Conservation (phyloP, 2,888 invertebrate genomes). For the Prosapia bicincta region DNA sequence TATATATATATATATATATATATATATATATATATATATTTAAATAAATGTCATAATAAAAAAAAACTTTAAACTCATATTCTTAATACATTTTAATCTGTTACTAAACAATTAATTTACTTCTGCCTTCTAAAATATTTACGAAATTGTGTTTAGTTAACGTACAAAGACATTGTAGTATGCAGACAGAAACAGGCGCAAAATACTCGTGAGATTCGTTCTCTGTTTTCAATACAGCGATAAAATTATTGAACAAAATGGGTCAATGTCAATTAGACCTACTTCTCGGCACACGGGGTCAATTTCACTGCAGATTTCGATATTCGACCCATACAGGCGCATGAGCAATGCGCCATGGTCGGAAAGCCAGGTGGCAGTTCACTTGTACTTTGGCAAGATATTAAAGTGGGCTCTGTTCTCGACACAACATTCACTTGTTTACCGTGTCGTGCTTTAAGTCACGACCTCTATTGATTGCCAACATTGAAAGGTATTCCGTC, state of each 20-base stretch:
- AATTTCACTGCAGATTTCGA: not conserved
- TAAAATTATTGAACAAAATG: not conserved
- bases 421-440: not conserved
- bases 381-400: not conserved
- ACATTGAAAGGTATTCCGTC: not conserved
- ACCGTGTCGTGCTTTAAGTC: not conserved
- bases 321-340: not conserved
- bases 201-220: too few relatives aligned
- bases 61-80: too few relatives aligned
- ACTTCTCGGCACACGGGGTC: not conserved
- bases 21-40: too few relatives aligned
- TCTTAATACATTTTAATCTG: too few relatives aligned
- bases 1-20: too few relatives aligned
- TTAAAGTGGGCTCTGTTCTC: not conserved
- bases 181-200: too few relatives aligned
- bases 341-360: not conserved
- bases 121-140: too few relatives aligned
- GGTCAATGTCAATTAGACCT: not conserved
- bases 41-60: too few relatives aligned
- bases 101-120: too few relatives aligned
- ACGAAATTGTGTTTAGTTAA: too few relatives aligned
- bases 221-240: too few relatives aligned
- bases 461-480: not conserved
- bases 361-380: not conserved
- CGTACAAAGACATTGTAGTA: too few relatives aligned